These are phyloP conservation scores for Protonibea diacanthus DNA, from an alignment of 2,797 vertebrate species.

Conservation along the genomic window DNA sequence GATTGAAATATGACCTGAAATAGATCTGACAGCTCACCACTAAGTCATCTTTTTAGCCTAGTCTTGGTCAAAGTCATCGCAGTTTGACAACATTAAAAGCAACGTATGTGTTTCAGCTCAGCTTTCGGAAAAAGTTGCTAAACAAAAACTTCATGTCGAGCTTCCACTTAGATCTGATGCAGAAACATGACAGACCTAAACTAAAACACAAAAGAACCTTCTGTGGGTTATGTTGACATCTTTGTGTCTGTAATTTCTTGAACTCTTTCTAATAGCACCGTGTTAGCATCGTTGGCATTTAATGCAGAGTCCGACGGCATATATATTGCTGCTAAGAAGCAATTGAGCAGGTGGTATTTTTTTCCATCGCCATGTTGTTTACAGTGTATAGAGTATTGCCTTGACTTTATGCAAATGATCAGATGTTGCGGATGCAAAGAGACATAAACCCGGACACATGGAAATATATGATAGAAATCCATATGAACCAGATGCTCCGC, in stretches of 20 bases:
- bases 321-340: slow-evolving; percentile 4
- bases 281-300: background rate
- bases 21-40: slow-evolving; percentile 9
- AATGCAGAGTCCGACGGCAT: background rate
- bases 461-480: slow-evolving; percentile 12
- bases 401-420: slow-evolving; percentile 16
- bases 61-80: background rate
- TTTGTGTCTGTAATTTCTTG: background rate
- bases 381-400: background rate
- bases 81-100: slow-evolving; percentile 1
- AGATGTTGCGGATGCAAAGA: background rate
- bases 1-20: slow-evolving; percentile 38
- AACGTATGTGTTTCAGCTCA: too few relatives aligned
- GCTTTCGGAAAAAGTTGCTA: too few relatives aligned
- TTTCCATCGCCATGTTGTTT: slow-evolving; percentile 12
- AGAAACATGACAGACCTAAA: background rate
- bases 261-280: background rate
- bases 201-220: background rate
- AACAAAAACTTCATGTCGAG: too few relatives aligned
- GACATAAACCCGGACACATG: background rate
- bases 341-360: slow-evolving; percentile 1
- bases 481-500: slow-evolving; percentile 1
- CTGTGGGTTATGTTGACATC: background rate
- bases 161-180: background rate
- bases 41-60: background rate